Base-by-base conservation (phyloP, 2,113 vertebrate genomes). In the Speoplatyrhinus poulsoni region DNA sequence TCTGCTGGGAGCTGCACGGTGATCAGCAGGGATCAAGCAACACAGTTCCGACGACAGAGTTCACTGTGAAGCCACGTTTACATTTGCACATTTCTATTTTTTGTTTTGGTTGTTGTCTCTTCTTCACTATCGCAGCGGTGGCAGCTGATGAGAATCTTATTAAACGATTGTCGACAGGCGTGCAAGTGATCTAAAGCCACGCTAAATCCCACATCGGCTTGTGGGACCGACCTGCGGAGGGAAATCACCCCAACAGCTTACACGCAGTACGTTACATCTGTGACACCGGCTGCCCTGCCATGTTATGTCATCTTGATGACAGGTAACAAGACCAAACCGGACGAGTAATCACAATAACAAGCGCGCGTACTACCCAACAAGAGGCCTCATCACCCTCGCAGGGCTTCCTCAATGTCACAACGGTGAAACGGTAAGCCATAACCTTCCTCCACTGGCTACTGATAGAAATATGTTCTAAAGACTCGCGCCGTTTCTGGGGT, bases 301-400 rank as follows among this genome's bases (percentile, higher is more conserved):
- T 80, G 86, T 87, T 85, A 55, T 85, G 80, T 85, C 83, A 82
- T 61, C 73, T 67, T 67, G 17, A n/a, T 85, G 86, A 87, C 85
- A 88, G 86, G 77, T 80, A 82, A 90, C 87, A 88, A 83, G 78
- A 69, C 60, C 66, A 75, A 65, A 63, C 77, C 72, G 58, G 6
- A 76, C 72, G 67, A 80, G 82, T 60, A 86, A 87, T 85, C 75
- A 79, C 70, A 81, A 78, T 79, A 85, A 88, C 88, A 88, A 85
- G 76, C 16, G 0, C 70, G 55, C 47, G 8, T 9, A 65, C 70
- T 50, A 62, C 66, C 81, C 74, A 80, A 75, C 79, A 81, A 71
- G 77, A 80, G 72, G 77, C 81, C 78, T 61, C 62, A 9, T 52
- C 61, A 66, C 73, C 72, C 69, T 67, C 9, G 8, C 71, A 70